Evolutionary conservation across 1,140 invertebrate species (phyloP).

Genomic region (Temnothorax longispinosus): DNA sequence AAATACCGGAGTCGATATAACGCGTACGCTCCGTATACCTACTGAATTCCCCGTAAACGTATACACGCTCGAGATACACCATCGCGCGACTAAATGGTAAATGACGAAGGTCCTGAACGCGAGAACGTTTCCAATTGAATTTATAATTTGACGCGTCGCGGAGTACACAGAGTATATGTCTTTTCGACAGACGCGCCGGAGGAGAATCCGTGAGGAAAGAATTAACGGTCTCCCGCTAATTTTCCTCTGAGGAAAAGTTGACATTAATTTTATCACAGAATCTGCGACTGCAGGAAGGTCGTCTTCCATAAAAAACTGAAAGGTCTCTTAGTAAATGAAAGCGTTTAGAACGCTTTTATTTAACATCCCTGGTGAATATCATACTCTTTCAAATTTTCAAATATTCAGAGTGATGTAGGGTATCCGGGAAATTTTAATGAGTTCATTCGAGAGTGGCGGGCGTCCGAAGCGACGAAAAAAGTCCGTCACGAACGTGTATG

Average conservation of each 20-base stretch:
- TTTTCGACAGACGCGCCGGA: background rate
- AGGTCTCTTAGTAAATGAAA: constrained; percentile 4
- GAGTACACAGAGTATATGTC: background rate
- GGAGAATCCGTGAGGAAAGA: background rate
- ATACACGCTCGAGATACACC: background rate
- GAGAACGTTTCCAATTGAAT: background rate
- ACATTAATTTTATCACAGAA: constrained; percentile 17
- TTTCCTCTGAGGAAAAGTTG: background rate
- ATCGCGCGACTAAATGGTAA: background rate
- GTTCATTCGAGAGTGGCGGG: background rate
- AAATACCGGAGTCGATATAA: constrained; percentile 18
- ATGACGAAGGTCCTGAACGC: background rate
- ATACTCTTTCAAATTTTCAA: background rate
- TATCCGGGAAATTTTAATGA: constrained; percentile 15
- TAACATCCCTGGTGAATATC: background rate
- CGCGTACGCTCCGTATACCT: background rate
- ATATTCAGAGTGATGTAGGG: background rate
- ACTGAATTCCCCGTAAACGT: background rate
- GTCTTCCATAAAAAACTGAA: background rate
- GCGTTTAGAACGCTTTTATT: background rate
- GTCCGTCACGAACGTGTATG: background rate
- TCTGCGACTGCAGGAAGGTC: background rate
- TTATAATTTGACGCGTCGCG: constrained; percentile 5
- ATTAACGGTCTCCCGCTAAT: background rate
- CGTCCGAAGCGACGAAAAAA: background rate